These are phyloP conservation scores for Agelaius phoeniceus DNA, from an alignment of 2,113 vertebrate species.

Conservation along the genomic window DNA sequence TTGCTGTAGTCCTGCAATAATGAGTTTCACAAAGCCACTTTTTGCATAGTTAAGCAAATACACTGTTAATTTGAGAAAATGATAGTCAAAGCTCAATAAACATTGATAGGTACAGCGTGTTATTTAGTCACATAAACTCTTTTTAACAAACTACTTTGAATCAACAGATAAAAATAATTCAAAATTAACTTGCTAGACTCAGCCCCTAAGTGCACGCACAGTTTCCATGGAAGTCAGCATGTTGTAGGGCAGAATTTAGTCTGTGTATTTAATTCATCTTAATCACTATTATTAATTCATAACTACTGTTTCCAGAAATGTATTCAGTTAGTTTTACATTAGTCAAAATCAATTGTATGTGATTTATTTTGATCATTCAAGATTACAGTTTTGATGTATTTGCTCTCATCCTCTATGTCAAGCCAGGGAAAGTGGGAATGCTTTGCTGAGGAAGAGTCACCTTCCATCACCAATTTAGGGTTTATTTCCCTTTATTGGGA, in stretches of 20 bases:
- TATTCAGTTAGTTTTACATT: constrained; percentile 81
- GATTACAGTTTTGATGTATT: constrained; percentile 75
- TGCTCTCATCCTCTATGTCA: constrained; percentile 69
- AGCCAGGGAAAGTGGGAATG: constrained; percentile 56
- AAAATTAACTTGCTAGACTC: constrained; percentile 74
- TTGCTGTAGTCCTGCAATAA: neutral
- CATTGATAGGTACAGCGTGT: neutral
- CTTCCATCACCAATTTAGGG: neutral
- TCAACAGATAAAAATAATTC: constrained; percentile 78
- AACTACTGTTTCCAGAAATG: constrained; percentile 81
- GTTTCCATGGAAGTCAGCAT: constrained; percentile 77
- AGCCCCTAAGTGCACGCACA: constrained; percentile 69
- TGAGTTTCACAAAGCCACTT: neutral
- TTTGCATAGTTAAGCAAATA: constrained; percentile 19
- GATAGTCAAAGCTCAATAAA: constrained; percentile 36
- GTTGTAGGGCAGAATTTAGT: constrained; percentile 77
- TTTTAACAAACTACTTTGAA: constrained; percentile 62
- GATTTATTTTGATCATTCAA: constrained; percentile 78
- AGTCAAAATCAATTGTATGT: constrained; percentile 81
- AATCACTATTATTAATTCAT: constrained; percentile 82
- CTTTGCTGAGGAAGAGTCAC: neutral
- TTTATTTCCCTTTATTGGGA: neutral
- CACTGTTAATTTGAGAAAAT: constrained; percentile 22
- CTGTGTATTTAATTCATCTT: constrained; percentile 80
- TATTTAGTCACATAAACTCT: constrained; percentile 27